A percentile compares a stretch with the other conserved stretches of the same genome.
These are phyloP conservation scores for Cyrtodaria siliqua DNA, from an alignment of 2,888 invertebrate species.

Conservation along the genomic window DNA sequence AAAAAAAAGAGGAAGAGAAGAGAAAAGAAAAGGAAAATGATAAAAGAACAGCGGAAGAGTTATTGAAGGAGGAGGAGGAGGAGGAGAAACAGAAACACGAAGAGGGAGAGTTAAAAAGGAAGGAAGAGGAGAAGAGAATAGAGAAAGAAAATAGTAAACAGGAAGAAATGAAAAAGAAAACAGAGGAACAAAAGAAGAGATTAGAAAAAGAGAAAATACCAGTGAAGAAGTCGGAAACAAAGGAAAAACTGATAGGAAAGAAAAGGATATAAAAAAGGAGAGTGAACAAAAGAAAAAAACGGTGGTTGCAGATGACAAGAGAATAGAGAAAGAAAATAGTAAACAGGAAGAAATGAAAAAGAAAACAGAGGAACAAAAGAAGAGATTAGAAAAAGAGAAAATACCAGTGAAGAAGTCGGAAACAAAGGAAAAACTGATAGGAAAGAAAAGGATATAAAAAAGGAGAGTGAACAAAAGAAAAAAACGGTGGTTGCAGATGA, in stretches of 20 bases:
- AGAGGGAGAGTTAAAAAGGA: no score
- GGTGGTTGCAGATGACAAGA: conserved; percentile 29
- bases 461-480: no score
- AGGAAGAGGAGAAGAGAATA: neutral
- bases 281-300: no score
- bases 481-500: no score
- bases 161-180: no score
- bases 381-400: no score
- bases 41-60: conserved; percentile 35
- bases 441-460: no score
- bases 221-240: neutral
- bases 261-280: no score
- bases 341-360: no score
- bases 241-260: neutral
- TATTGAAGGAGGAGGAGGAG: neutral
- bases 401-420: neutral
- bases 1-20: neutral
- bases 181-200: no score
- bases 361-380: no score
- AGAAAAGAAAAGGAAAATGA: conserved; percentile 15
- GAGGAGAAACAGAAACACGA: neutral
- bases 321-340: conserved; percentile 2
- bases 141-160: no score
- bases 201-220: neutral
- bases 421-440: neutral